Evolutionary conservation across 2,113 vertebrate genomes (phyloP), one percentile per base, ranked within the genome.

Genomic region (Hyperopisus bebe): DNA sequence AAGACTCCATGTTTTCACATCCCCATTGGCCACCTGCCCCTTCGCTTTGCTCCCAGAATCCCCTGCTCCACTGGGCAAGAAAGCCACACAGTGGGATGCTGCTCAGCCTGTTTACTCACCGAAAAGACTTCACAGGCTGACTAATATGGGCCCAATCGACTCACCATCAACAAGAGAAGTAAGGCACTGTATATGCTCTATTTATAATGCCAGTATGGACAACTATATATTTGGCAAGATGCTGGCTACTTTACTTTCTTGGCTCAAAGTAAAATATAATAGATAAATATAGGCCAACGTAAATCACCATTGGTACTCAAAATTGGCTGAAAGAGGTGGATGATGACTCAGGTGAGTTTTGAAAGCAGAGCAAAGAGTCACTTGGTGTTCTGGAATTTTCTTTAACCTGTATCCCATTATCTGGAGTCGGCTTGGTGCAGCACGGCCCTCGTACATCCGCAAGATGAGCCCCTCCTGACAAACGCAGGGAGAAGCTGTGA

Each of bases 1-100:
- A 90, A 89, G 70, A 44, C 42, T 90, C 87, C 90, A 42, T 53
- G 53, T 90, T 90, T 88, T 90, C 90, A 90, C 90, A 90, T 90
- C 90, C 90, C 88, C 77, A 88, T 89, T 66, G n/a, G 88, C 53
- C 90, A 90, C 90, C 90, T 90, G 90, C 58, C 46, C 47, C 48
- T 15, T 31, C 8, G 21, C 27, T 19, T 19, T n/a, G 35, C 66
- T 80, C 31, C 86, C 86, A 46, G 89, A 39, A 50, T 19, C 39
- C 27, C 44, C 44, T 85, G 19, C 50, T 86, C 58, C 70, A 53
- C 62, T 39, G 17, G 35, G 55, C 87, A 88, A 39, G 39, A 66
- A 88, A 88, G 48, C 62, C 62, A 53, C 44, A 44, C 31, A 10
- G 17, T 31, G n/a, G 86, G 89, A 89, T 85, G 48, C 21, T 9